Evolutionary conservation across 2,797 vertebrate genomes (phyloP).

Genomic region (Poecilia wingei): DNA sequence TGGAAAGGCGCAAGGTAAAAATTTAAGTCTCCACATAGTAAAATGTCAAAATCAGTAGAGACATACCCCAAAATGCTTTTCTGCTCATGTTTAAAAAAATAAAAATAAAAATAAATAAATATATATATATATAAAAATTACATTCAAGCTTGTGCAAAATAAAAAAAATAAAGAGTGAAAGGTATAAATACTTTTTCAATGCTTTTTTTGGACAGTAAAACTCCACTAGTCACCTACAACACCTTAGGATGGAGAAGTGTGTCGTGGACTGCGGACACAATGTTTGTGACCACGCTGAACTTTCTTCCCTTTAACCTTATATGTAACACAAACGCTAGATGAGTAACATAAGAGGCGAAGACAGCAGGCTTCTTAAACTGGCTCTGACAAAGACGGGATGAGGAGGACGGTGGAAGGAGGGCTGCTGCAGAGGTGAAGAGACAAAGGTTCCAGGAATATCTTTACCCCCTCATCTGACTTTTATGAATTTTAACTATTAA

Average conservation of each 20-base stretch:
- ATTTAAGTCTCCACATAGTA: not conserved
- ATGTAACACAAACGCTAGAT: constrained; percentile 22
- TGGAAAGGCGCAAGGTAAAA: not conserved
- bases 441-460: constrained; percentile 76
- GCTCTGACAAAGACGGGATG: constrained; percentile 43
- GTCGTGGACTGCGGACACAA: constrained; percentile 32
- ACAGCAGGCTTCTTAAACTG: constrained; percentile 63
- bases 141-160: not conserved
- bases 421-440: constrained; percentile 57
- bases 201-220: constrained; percentile 45
- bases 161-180: not conserved
- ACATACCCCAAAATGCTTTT: not conserved
- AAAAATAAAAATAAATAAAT: too few relatives aligned
- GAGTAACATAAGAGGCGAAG: constrained; percentile 37
- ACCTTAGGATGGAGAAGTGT: too few relatives aligned
- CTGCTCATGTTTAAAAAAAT: too few relatives aligned
- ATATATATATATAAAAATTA: not conserved
- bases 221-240: constrained; percentile 35
- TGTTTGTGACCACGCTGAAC: not conserved
- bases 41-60: not conserved
- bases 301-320: constrained; percentile 5
- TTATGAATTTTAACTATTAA: constrained; percentile 89
- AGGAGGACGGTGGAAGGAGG: constrained; percentile 36
- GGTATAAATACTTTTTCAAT: too few relatives aligned
- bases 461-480: constrained; percentile 84